A percentile compares a stretch with the other conserved stretches of the same genome.
Conservation (phyloP, 1,140 invertebrate species). For the Caerostris darwini region DNA sequence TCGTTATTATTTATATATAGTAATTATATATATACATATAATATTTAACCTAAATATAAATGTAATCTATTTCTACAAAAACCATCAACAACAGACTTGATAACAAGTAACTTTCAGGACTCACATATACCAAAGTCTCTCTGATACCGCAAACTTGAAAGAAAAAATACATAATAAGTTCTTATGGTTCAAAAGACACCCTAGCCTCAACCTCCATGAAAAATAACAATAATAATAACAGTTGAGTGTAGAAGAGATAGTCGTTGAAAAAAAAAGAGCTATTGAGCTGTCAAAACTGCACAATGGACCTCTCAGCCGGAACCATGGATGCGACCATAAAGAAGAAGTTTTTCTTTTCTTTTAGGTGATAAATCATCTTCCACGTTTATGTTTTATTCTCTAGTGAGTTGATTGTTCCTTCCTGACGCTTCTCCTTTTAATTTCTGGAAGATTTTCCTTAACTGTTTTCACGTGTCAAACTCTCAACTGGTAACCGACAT, state of each 20-base stretch:
- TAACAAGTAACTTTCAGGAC: too few relatives aligned
- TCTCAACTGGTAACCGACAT: not conserved
- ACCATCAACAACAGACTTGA: too few relatives aligned
- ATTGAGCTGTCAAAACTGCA: constrained; percentile 75
- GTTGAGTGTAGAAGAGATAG: not conserved
- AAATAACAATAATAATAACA: constrained; percentile 54
- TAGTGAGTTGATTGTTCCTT: constrained; percentile 71
- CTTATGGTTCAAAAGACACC: not conserved
- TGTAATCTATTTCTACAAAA: too few relatives aligned
- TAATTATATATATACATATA: too few relatives aligned
- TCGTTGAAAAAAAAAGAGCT: constrained; percentile 36
- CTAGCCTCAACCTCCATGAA: not conserved
- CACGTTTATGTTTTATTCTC: constrained; percentile 72
- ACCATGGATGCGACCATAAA: constrained; percentile 62
- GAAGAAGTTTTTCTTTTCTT: constrained; percentile 51
- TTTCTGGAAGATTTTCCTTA: constrained; percentile 44
- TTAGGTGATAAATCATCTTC: constrained; percentile 74
- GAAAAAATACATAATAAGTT: not conserved
- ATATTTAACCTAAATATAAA: too few relatives aligned
- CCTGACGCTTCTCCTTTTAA: constrained; percentile 67
- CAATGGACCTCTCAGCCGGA: constrained; percentile 66
- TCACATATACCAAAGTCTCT: too few relatives aligned
- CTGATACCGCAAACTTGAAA: not conserved
- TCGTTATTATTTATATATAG: too few relatives aligned
- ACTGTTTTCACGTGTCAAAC: not conserved